Conservation (phyloP, 1,140 invertebrate species). For the Battus philenor region DNA sequence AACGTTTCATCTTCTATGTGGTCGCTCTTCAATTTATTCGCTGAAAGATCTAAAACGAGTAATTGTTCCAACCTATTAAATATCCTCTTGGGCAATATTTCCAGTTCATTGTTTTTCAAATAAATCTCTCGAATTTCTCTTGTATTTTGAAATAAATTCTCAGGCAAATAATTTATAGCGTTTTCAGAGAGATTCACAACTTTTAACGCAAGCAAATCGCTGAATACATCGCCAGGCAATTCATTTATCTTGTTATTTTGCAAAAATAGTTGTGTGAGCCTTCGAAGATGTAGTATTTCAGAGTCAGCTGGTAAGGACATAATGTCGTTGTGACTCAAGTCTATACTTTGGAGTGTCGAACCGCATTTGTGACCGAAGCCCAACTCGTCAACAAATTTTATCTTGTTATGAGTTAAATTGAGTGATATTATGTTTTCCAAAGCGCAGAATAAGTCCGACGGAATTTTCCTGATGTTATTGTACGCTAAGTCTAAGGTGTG, state of each 20-base stretch:
- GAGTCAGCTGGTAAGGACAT: constrained; percentile 80
- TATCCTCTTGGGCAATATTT: constrained; percentile 82
- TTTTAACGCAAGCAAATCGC: constrained; percentile 81
- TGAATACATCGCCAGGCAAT: constrained; percentile 80
- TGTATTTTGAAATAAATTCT: constrained; percentile 81
- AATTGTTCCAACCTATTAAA: constrained; percentile 82
- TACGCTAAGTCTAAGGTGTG: constrained; percentile 83
- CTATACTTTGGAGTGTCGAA: constrained; percentile 80
- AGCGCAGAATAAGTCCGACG: constrained; percentile 83
- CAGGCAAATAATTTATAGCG: constrained; percentile 82
- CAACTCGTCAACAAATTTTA: constrained; percentile 81
- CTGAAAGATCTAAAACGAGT: constrained; percentile 82
- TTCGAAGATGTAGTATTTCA: constrained; percentile 79
- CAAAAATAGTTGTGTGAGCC: constrained; percentile 83
- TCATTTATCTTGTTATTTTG: constrained; percentile 85
- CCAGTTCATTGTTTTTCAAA: constrained; percentile 83
- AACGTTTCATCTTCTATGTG: constrained; percentile 83
- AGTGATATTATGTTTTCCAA: constrained; percentile 84
- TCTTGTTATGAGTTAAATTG: constrained; percentile 85
- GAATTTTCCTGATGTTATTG: constrained; percentile 84
- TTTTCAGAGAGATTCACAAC: constrained; percentile 88
- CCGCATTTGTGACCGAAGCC: constrained; percentile 78
- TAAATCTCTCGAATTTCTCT: constrained; percentile 84
- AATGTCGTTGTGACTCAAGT: constrained; percentile 85
- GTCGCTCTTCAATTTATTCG: constrained; percentile 83